A percentile compares a stretch with the other conserved stretches of the same genome.
phyloP scores from a whole-genome alignment of 2,797 vertebrate species.

The Karalla daura region DNA sequence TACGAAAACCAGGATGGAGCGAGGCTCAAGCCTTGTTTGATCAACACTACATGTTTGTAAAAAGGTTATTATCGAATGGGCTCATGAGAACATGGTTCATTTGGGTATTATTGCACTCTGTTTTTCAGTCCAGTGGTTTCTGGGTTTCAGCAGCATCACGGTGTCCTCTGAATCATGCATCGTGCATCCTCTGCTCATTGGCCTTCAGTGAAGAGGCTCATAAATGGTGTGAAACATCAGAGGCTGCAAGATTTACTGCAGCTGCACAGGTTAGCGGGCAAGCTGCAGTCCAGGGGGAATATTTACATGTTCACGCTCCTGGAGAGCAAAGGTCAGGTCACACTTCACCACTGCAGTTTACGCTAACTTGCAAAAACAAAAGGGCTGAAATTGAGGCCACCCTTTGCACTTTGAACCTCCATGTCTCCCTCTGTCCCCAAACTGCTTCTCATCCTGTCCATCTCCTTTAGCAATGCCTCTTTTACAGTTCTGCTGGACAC shows the following conservation, averaged over 20 bases:
- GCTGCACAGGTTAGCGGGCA: constrained; percentile 35
- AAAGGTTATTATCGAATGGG: too few species aligned
- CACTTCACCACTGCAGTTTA: constrained; percentile 18
- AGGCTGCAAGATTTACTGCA: constrained; percentile 35
- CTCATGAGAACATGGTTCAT: too few species aligned
- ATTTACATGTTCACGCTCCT: constrained; percentile 43
- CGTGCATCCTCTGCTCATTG: constrained; percentile 37
- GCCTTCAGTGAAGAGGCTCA: constrained; percentile 38
- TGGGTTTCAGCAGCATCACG: too few species aligned
- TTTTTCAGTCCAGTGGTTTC: too few species aligned
- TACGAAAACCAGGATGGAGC: too few species aligned
- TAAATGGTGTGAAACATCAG: constrained; percentile 55
- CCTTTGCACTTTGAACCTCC: constrained; percentile 27
- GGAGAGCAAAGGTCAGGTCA: constrained; percentile 57
- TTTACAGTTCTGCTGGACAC: constrained; percentile 2
- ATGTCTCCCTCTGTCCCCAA: not conserved
- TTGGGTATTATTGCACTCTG: too few species aligned
- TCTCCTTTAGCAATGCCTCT: not conserved
- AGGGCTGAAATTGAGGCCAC: constrained; percentile 5
- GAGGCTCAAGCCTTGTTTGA: too few species aligned
- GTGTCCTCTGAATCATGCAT: too few species aligned
- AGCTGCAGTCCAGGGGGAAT: constrained; percentile 16
- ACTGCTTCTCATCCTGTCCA: not conserved
- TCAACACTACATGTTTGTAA: too few species aligned
- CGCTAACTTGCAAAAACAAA: constrained; percentile 37